Percentiles rank a stretch among this genome's conserved stretches.
Conservation (phyloP, 2,113 vertebrate species). For the Rhinolophus sinicus region DNA sequence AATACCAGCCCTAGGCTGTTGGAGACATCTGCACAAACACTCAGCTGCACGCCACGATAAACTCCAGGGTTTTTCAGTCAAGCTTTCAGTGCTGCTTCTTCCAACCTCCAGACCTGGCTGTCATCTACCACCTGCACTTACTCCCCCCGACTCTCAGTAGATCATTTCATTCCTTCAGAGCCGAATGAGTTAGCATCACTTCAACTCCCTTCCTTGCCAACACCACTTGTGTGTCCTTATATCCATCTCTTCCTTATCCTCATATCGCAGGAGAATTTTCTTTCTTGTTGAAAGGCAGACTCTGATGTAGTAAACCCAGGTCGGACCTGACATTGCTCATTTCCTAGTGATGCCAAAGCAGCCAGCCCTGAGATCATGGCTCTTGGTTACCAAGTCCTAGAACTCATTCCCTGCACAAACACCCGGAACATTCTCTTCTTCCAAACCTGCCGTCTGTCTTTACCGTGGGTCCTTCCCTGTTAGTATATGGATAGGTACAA, state of each 20-base stretch:
- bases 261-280: not conserved
- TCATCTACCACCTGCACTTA: rapidly evolving
- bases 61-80: not conserved
- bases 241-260: not conserved
- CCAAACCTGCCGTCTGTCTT: not conserved
- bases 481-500: not conserved
- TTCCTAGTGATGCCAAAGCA: not conserved
- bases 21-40: not conserved
- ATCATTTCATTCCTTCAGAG: not conserved
- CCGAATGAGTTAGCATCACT: not conserved
- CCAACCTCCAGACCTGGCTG: not conserved
- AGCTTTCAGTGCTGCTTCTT: not conserved
- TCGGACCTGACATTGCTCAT: not conserved
- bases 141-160: not conserved
- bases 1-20: not conserved
- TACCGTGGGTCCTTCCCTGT: not conserved
- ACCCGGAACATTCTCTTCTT: not conserved
- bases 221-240: not conserved
- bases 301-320: not conserved
- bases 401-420: not conserved
- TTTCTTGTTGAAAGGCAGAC: not conserved
- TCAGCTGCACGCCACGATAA: not conserved
- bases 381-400: not conserved
- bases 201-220: not conserved
- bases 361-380: too few species aligned